Evolutionary conservation across 1,140 invertebrate genomes (phyloP), one percentile per base, ranked within the genome.

Genomic region (Eubasilissa regina): DNA sequence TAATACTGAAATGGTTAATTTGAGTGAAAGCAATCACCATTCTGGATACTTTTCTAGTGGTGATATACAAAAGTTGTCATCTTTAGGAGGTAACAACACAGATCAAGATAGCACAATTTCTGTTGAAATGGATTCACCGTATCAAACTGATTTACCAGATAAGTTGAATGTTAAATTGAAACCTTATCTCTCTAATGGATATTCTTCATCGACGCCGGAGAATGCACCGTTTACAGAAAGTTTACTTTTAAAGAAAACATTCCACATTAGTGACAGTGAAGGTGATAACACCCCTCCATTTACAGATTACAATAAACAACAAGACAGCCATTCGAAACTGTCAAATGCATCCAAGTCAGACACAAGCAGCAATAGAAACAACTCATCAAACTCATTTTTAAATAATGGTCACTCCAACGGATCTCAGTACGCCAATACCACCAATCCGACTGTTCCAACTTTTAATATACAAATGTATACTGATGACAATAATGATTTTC

Each of bases 401-500:
- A 86, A 86, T 64, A 89, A 89, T 76, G 89, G 88, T 0, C 88
- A 89, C 75, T 87, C 86, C 85, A 12, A 81, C 85, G 3, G 35
- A 9, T 80, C 75, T 62, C 68, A 73, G 21, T 72, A 85, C 81
- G 78, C 88, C 86, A 15, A 88, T 86, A 9, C 86, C 86, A 79
- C 83, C 85, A 74, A 78, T 68, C 48, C 68, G 0, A 75, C 9
- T 43, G 43, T 51, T 21, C 89, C 89, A 4, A 79, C 85, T 10
- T 89, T 89, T 66, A 87, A 89, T 80, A 83, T 89, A 17, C 87
- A 89, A 74, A 84, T 89, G 0, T 87, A 85, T 70, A 85, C 87
- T 43, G 88, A 87, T 77, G 88, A 89, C 70, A 88, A 89, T 47
- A 84, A 86, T 66, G 89, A 89, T 64, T 89, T 89, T 79, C 64